Conservation (phyloP, 2,888 invertebrate genomes). For the Melitaea athalia region DNA sequence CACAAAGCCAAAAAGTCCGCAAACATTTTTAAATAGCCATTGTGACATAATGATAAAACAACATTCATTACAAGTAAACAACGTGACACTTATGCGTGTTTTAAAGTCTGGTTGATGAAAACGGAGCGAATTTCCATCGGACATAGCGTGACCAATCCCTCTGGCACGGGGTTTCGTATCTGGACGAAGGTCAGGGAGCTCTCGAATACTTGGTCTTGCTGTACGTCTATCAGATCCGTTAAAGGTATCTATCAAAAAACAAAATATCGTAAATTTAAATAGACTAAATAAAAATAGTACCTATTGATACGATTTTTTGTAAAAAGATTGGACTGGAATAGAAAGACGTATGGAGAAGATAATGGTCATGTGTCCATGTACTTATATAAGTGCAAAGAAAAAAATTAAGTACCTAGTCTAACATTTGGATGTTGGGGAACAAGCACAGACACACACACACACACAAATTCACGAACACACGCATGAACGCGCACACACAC, state of each 20-base stretch:
- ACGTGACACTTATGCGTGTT: conserved; percentile 45
- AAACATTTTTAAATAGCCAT: not conserved
- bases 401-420: too few species aligned
- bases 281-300: too few species aligned
- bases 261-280: not conserved
- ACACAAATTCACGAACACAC: too few species aligned
- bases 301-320: too few species aligned
- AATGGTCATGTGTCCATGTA: too few species aligned
- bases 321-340: too few species aligned
- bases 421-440: too few species aligned
- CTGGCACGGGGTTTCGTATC: conserved; percentile 53
- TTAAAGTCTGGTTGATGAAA: conserved; percentile 65
- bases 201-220: conserved; percentile 63
- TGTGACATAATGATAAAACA: not conserved
- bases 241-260: conserved; percentile 74
- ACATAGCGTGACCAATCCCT: conserved; percentile 68
- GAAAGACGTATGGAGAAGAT: too few species aligned
- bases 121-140: conserved; percentile 83
- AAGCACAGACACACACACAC: too few species aligned
- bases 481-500: too few species aligned
- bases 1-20: not conserved
- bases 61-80: not conserved
- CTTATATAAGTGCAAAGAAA: too few species aligned
- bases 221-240: conserved; percentile 69
- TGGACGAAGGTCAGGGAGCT: conserved; percentile 79